These are phyloP conservation scores for Halichondria panicea DNA, from an alignment of 37 sponge, comb jelly and placozoan genomes.

Conservation along the genomic window DNA sequence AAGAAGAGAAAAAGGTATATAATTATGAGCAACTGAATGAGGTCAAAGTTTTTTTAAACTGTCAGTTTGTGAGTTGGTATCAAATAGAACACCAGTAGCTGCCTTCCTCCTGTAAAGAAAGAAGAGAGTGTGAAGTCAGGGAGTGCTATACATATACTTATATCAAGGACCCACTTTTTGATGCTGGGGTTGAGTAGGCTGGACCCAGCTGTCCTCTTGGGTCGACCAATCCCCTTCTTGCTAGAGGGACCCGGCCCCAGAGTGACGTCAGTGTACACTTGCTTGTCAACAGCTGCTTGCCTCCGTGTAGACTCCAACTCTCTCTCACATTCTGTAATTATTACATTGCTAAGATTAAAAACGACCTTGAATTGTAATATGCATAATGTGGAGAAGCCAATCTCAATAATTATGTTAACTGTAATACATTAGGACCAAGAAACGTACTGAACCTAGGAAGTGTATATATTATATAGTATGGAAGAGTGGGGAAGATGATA, in stretches of 20 bases:
- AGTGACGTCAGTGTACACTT: background rate
- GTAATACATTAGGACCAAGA: background rate
- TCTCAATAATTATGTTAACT: too few relatives aligned
- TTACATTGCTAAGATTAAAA: background rate
- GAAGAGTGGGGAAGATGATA: background rate
- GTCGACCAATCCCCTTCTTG: background rate
- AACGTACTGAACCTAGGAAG: background rate
- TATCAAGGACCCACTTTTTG: conserved; percentile 31
- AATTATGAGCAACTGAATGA: background rate
- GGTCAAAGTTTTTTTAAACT: background rate
- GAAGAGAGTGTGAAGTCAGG: background rate
- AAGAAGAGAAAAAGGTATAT: background rate
- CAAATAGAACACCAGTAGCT: conserved; percentile 67
- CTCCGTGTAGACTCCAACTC: background rate
- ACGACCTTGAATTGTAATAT: too few relatives aligned
- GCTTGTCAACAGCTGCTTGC: background rate
- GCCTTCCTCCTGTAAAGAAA: conserved; percentile 38
- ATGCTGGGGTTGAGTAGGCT: conserved; percentile 61
- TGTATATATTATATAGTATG: background rate
- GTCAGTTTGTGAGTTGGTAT: conserved; percentile 5
- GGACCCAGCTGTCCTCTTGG: conserved; percentile 45
- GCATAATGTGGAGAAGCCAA: too few relatives aligned
- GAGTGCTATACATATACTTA: background rate
- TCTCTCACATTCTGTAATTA: background rate
- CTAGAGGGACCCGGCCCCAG: background rate